These are phyloP conservation scores for Pecten maximus DNA, from an alignment of 2,888 invertebrate species.

Conservation along the genomic window DNA sequence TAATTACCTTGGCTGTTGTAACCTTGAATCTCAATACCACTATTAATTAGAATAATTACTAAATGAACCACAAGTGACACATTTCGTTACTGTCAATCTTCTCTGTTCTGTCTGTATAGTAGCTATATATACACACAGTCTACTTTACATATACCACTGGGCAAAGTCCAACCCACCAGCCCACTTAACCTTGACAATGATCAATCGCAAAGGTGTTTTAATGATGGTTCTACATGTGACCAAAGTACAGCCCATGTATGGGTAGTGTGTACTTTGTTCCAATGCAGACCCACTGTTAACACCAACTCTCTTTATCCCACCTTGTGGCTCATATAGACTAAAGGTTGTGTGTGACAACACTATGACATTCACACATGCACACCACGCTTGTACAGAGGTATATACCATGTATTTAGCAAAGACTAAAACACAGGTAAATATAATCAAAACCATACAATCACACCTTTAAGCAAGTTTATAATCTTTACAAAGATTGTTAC, in stretches of 20 bases:
- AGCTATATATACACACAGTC: neutral
- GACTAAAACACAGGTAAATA: neutral
- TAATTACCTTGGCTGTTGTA: neutral
- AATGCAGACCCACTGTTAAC: neutral
- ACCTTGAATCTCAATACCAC: neutral
- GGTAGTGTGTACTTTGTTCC: neutral
- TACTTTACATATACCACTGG: neutral
- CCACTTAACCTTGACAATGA: neutral
- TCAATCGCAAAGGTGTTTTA: slow-evolving; percentile 15
- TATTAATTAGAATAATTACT: neutral
- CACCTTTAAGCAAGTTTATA: too few relatives aligned
- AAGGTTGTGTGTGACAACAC: neutral
- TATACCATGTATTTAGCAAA: neutral
- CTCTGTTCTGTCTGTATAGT: neutral
- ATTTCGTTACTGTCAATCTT: neutral
- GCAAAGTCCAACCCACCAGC: neutral
- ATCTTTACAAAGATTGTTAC: too few relatives aligned
- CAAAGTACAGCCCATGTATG: neutral
- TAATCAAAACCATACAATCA: too few relatives aligned
- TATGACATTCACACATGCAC: neutral
- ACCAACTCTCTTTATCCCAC: neutral
- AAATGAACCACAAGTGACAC: neutral
- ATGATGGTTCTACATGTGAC: neutral
- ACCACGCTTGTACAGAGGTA: neutral
- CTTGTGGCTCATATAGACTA: neutral